Conservation (phyloP, 1,140 invertebrate species). For the Ceratina australensis region DNA sequence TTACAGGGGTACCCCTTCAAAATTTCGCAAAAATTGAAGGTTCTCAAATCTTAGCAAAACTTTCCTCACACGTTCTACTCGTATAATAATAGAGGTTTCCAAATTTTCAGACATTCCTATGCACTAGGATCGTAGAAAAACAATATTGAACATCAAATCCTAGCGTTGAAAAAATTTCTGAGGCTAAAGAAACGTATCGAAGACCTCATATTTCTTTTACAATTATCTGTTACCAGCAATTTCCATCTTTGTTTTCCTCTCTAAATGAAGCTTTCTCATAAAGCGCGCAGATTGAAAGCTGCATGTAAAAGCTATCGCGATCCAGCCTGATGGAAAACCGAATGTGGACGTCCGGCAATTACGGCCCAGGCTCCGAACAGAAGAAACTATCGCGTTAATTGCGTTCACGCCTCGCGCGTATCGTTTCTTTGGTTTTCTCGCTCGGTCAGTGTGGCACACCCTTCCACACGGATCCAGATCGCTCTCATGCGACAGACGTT, state of each 20-base stretch:
- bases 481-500: constrained; percentile 7
- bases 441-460: constrained; percentile 14
- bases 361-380: constrained; percentile 5
- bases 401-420: constrained; percentile 44
- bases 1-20: no score
- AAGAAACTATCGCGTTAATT: constrained; percentile 52
- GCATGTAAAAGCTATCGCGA: constrained; percentile 10
- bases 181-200: no score
- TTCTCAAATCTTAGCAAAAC: no score
- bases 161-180: no score
- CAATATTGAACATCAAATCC: no score
- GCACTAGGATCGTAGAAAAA: no score
- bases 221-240: background rate
- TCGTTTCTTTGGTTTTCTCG: constrained; percentile 26
- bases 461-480: constrained; percentile 11
- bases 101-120: no score
- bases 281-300: constrained; percentile 28
- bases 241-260: background rate
- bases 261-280: constrained; percentile 11
- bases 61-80: no score
- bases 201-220: constrained; percentile 25
- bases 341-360: constrained; percentile 30
- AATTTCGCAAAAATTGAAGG: no score
- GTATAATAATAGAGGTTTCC: no score
- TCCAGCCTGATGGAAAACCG: constrained; percentile 30